Conservation (phyloP, 2,797 vertebrate genomes). For the Phylloscopus collybita region DNA sequence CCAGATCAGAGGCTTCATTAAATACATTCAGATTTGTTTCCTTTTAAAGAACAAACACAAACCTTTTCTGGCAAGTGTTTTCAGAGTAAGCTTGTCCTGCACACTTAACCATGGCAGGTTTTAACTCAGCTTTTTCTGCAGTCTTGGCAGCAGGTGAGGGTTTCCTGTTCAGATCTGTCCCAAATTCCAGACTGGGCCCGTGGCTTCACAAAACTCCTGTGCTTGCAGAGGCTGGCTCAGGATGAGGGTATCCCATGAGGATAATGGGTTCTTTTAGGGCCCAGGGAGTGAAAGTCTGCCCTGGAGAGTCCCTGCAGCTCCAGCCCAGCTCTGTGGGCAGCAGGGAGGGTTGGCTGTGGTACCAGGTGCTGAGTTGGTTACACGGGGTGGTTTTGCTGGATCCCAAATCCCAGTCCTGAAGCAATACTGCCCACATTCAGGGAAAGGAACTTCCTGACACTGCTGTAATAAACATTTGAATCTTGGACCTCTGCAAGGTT, state of each 20-base stretch:
- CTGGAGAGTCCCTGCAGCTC: neutral
- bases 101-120: accelerated
- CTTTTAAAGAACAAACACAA: neutral
- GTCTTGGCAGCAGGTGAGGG: neutral
- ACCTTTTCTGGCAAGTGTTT: neutral
- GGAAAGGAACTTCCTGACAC: conserved; percentile 14
- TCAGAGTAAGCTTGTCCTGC: neutral
- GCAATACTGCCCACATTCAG: neutral
- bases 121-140: neutral
- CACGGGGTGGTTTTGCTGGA: neutral
- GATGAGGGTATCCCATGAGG: neutral
- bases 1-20: neutral
- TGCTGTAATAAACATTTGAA: conserved; percentile 22
- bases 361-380: neutral
- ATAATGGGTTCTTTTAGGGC: neutral
- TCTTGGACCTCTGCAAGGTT: neutral
- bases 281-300: neutral
- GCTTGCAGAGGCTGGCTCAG: neutral
- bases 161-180: neutral
- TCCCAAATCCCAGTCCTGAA: conserved; percentile 3
- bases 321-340: neutral
- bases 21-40: neutral
- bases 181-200: accelerated
- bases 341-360: neutral
- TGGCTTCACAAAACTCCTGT: neutral